These are phyloP conservation scores for Mythimna lalbum DNA, from an alignment of 2,888 invertebrate species.

Conservation along the genomic window DNA sequence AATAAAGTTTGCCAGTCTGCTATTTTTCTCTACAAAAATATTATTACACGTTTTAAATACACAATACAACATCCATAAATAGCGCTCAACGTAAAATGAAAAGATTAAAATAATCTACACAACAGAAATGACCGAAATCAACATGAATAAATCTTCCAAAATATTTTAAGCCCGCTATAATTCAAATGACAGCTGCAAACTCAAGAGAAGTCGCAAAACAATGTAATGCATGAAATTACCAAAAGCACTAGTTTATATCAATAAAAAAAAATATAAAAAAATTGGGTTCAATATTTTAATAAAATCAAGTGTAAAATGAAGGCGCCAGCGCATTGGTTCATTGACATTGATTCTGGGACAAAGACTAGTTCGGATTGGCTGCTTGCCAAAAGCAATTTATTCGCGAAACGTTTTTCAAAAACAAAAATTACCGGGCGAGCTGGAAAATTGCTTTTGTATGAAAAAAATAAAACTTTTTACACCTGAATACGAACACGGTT, in stretches of 20 bases:
- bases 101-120: neutral
- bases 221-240: slow-evolving; percentile 1
- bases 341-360: slow-evolving; percentile 81
- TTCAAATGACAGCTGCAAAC: neutral
- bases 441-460: slow-evolving; percentile 46
- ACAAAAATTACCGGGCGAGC: slow-evolving; percentile 57
- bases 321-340: slow-evolving; percentile 75
- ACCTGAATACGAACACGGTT: neutral
- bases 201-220: slow-evolving; percentile 9
- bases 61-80: neutral
- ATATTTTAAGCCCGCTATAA: neutral
- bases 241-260: no score
- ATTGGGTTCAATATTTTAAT: slow-evolving; percentile 44
- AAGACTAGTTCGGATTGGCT: slow-evolving; percentile 78
- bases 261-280: neutral
- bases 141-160: neutral
- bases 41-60: neutral
- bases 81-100: neutral
- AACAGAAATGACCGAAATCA: neutral
- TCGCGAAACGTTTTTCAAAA: slow-evolving; percentile 75
- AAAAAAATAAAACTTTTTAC: slow-evolving; percentile 30
- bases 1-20: neutral
- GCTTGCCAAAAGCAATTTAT: slow-evolving; percentile 79
- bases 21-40: neutral
- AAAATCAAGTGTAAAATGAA: slow-evolving; percentile 58